Percentiles rank a stretch among this genome's conserved stretches.
Conservation (phyloP, 2,113 vertebrate genomes). For the Oryzias celebensis region DNA sequence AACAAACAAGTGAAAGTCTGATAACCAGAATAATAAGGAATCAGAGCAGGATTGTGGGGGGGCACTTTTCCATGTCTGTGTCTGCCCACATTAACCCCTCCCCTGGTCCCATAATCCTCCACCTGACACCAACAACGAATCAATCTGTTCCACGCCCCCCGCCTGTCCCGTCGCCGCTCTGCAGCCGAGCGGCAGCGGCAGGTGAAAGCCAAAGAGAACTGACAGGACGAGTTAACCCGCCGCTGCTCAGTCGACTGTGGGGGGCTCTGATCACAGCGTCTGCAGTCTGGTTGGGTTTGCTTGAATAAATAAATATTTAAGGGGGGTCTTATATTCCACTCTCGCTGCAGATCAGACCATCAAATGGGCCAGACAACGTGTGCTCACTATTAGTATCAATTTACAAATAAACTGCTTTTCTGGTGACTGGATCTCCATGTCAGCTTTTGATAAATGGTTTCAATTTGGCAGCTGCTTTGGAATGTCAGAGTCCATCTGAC, state of each 20-base stretch:
- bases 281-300: slow-evolving; percentile 69
- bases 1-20: too few species aligned
- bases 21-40: too few species aligned
- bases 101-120: slow-evolving; percentile 19
- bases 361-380: slow-evolving; percentile 64
- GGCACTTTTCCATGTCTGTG: slow-evolving; percentile 1
- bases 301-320: slow-evolving; percentile 77
- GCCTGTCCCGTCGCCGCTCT: slow-evolving; percentile 1
- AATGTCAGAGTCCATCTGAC: slow-evolving; percentile 78
- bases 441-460: slow-evolving; percentile 85
- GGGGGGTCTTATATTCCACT: slow-evolving; percentile 54
- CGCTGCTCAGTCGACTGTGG: slow-evolving; percentile 32
- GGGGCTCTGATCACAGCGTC: slow-evolving; percentile 28
- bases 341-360: slow-evolving; percentile 61
- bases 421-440: slow-evolving; percentile 77
- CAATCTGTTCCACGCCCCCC: slow-evolving; percentile 23
- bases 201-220: slow-evolving; percentile 61
- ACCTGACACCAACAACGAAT: slow-evolving; percentile 24
- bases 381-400: slow-evolving; percentile 81
- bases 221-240: slow-evolving; percentile 54
- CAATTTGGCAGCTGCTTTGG: slow-evolving; percentile 82
- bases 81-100: not conserved
- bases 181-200: slow-evolving; percentile 3
- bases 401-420: slow-evolving; percentile 82
- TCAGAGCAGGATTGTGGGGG: too few species aligned